A percentile compares a stretch with the other conserved stretches of the same genome.
Conservation (phyloP, 2,797 vertebrate genomes). For the Harpagifer antarcticus region DNA sequence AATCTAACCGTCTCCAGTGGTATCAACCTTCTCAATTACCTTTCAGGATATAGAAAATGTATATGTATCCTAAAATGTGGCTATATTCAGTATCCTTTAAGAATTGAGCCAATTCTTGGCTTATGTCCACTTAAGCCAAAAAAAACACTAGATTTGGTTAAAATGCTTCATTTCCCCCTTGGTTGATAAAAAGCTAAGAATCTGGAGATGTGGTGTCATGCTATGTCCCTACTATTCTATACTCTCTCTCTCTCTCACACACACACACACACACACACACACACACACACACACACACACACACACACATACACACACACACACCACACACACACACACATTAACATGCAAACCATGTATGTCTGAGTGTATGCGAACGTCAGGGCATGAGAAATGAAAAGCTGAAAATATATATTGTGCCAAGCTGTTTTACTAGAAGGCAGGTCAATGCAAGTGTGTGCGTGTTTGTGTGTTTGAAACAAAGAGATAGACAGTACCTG, state of each 20-base stretch:
- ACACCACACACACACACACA: not conserved
- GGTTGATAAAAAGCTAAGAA: not conserved
- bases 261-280: not conserved
- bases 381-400: constrained; percentile 25
- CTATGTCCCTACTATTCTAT: not conserved
- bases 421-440: constrained; percentile 33
- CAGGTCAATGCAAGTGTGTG: constrained; percentile 47
- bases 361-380: not conserved
- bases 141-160: not conserved
- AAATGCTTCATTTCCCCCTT: not conserved
- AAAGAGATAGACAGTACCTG: not conserved
- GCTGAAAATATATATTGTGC: constrained; percentile 32
- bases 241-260: not conserved
- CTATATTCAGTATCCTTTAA: not conserved
- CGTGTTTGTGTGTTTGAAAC: constrained; percentile 10
- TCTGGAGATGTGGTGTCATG: not conserved
- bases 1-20: not conserved
- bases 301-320: not conserved
- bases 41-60: not conserved
- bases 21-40: not conserved
- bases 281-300: not conserved
- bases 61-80: constrained; percentile 1
- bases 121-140: not conserved
- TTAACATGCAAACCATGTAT: not conserved
- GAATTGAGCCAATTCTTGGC: not conserved